Evolutionary conservation across 2,888 invertebrate species (phyloP).

Genomic region (Sepiola atlantica): DNA sequence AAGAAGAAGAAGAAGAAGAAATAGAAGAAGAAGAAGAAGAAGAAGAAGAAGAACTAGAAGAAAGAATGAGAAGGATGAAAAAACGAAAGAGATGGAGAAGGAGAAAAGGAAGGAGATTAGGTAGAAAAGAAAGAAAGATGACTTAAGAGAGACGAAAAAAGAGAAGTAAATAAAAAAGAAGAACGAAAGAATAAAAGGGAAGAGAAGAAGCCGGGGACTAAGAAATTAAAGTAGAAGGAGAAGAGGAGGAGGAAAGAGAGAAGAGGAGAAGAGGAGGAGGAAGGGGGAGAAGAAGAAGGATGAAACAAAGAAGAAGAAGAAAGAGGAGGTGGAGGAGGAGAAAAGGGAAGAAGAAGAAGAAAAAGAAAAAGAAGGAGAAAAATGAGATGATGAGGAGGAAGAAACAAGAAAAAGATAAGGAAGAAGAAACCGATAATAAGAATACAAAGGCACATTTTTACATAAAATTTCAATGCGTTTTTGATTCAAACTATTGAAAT

Average conservation of each 20-base stretch:
- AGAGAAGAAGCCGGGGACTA: not conserved
- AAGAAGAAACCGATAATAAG: no score
- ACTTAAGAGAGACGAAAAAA: no score
- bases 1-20: not conserved
- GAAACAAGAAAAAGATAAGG: not conserved
- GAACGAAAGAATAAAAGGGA: no score
- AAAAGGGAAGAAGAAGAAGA: not conserved
- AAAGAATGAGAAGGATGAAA: no score
- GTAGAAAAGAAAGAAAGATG: no score
- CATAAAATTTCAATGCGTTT: no score
- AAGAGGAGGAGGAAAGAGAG: not conserved
- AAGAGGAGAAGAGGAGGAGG: not conserved
- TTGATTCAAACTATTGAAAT: no score
- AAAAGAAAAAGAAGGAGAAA: not conserved
- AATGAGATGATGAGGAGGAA: not conserved
- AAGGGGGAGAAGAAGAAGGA: not conserved
- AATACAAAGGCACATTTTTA: no score
- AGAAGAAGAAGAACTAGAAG: not conserved
- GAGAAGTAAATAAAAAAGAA: no score
- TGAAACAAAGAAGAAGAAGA: not conserved
- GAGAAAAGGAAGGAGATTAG: not conserved
- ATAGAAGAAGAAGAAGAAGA: not conserved
- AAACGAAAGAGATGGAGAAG: not conserved
- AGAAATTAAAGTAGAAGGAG: not conserved
- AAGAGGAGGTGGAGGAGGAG: not conserved